A percentile compares a stretch with the other conserved stretches of the same genome.
Evolutionary conservation across 2,797 vertebrate species (phyloP).

Genomic region (Carapus acus): DNA sequence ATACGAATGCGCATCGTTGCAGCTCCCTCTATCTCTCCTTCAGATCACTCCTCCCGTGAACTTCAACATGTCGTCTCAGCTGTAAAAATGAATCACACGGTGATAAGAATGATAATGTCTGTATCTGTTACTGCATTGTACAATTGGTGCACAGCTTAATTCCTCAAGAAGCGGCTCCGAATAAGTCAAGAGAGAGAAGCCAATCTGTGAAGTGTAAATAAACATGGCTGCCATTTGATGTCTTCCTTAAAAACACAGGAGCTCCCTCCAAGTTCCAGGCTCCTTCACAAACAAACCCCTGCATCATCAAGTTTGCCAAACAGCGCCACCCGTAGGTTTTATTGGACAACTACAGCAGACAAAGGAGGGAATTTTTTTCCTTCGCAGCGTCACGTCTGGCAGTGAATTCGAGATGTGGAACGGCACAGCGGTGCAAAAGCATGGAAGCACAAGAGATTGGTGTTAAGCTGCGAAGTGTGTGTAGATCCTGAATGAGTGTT

Average conservation of each 20-base stretch:
- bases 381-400: not conserved
- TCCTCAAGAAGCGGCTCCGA: not conserved
- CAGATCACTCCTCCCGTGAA: not conserved
- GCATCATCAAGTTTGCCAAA: constrained; percentile 31
- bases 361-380: not conserved
- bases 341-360: constrained; percentile 8
- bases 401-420: not conserved
- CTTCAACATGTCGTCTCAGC: not conserved
- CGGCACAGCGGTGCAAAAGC: not conserved
- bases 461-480: no score
- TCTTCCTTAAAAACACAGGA: constrained; percentile 45
- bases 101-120: not conserved
- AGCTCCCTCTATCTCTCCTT: not conserved
- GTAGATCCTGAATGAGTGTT: no score
- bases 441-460: no score
- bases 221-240: constrained; percentile 63
- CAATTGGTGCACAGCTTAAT: not conserved
- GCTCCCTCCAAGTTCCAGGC: constrained; percentile 49
- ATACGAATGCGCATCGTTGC: constrained; percentile 34
- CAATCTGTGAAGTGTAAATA: constrained; percentile 14
- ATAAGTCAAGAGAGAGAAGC: not conserved
- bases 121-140: not conserved
- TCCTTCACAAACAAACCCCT: constrained; percentile 31
- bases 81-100: not conserved
- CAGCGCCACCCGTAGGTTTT: constrained; percentile 31